These are phyloP conservation scores for Heteromurus nitidus DNA, from an alignment of 2,888 invertebrate genomes.

Conservation along the genomic window DNA sequence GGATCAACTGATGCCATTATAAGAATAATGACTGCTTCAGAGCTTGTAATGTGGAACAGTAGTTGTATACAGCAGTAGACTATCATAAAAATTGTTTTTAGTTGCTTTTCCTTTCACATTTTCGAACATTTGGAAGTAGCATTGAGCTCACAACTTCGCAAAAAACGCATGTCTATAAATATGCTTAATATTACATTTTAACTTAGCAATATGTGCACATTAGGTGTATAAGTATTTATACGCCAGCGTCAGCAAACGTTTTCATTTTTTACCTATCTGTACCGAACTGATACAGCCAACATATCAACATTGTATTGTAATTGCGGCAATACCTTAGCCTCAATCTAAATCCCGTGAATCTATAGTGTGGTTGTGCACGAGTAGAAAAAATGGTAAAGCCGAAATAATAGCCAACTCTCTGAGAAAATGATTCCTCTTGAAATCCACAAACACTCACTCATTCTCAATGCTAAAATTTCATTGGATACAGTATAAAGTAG, in stretches of 20 bases:
- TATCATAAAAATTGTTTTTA: conserved; percentile 20
- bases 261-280: no score
- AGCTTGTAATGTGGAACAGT: neutral
- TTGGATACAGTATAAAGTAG: neutral
- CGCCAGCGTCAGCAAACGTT: neutral
- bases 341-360: conserved; percentile 28
- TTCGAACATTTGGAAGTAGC: neutral
- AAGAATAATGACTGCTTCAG: conserved; percentile 21
- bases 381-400: conserved; percentile 35
- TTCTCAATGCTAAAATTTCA: neutral
- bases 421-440: conserved; percentile 43
- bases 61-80: conserved; percentile 4
- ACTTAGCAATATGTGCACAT: neutral
- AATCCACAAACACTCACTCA: conserved; percentile 3
- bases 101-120: neutral
- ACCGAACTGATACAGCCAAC: no score
- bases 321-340: conserved; percentile 16
- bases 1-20: conserved; percentile 30
- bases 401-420: conserved; percentile 30
- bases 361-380: neutral
- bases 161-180: neutral
- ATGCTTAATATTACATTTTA: neutral
- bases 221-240: neutral
- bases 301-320: conserved; percentile 2
- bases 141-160: neutral